Percentiles rank a stretch among this genome's conserved stretches.
phyloP scores from a whole-genome alignment of 2,113 vertebrate genomes.

The Paradoxurus hermaphroditus region DNA sequence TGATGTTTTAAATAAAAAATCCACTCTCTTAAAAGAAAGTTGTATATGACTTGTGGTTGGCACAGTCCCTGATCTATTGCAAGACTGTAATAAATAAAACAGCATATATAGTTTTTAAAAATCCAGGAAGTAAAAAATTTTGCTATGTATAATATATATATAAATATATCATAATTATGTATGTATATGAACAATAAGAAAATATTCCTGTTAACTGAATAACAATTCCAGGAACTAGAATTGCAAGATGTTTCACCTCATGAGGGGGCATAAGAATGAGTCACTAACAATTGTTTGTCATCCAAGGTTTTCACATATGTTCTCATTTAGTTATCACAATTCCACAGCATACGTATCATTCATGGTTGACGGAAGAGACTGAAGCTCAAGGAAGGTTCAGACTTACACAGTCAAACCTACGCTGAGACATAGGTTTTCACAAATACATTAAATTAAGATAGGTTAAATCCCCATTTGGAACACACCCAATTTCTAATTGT shows the following conservation, averaged over 20 bases:
- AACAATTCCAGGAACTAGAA: neutral
- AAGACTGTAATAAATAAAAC: neutral
- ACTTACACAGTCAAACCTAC: neutral
- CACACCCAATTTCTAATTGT: neutral
- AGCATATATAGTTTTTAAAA: neutral
- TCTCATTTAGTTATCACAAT: neutral
- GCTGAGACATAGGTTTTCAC: neutral
- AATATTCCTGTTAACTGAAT: neutral
- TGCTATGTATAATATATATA: neutral
- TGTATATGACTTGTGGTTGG: neutral
- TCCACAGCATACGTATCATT: neutral
- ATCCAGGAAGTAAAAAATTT: neutral
- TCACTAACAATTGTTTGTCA: neutral
- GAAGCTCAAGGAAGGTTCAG: neutral
- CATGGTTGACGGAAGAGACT: neutral
- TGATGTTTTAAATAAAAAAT: neutral
- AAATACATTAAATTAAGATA: neutral
- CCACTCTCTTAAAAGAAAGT: neutral
- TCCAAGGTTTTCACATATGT: neutral
- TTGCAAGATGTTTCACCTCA: neutral
- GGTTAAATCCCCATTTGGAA: neutral
- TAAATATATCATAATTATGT: neutral
- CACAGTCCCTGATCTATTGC: neutral
- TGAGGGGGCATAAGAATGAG: neutral
- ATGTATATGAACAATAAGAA: neutral